Base-by-base conservation (phyloP, 2,797 vertebrate genomes). In the Sternotherus odoratus region DNA sequence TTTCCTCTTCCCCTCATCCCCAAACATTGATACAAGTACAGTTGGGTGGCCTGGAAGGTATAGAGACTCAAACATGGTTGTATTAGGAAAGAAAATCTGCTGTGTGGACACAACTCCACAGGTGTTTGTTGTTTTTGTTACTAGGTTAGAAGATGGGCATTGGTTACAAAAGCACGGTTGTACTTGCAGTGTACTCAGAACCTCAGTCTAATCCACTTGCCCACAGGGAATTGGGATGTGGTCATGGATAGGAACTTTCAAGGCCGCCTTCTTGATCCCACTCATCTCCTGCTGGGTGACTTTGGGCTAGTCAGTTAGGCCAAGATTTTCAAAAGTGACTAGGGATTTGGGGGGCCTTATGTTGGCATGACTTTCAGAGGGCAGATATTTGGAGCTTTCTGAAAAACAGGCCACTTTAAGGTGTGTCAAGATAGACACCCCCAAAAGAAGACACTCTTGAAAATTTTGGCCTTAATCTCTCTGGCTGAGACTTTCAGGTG, bases 191-290 rank as follows among this genome's bases (percentile, higher is more conserved):
- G 63, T 36, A 21, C 63, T 91, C 79, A 46, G 39, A 46, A 79
- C 79, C 79, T 91, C 57, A 6, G 78, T 88, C 28, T 69, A 89
- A 95, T 49, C 39, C 77, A 49, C 80, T 88, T 84, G 84, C 84
- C 79, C 92, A 85, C 87, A 91, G 91, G 75, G 69, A 43, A 12
- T 43, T 83, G 89, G 39, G 94, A 88, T 15, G 33, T 16, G 90
- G 91, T 79, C 43, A 79, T 79, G 79, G 82, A 85, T 53, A 33
- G 69, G 91, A 93, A 21, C 57, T 91, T 83, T 13, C 24, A 24
- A 13, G 12, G 7, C 43, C 94, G 85, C 91, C 77, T 85, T 0
- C 81, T 43, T 16, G 17, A 28, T 56, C 93, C 5, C 54, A 63
- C 11, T 82, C 36, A 12, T 93, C 66, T 66, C 2, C 85, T 88